phyloP scores from a whole-genome alignment of 2,797 vertebrate species.

The Limosa lapponica region DNA sequence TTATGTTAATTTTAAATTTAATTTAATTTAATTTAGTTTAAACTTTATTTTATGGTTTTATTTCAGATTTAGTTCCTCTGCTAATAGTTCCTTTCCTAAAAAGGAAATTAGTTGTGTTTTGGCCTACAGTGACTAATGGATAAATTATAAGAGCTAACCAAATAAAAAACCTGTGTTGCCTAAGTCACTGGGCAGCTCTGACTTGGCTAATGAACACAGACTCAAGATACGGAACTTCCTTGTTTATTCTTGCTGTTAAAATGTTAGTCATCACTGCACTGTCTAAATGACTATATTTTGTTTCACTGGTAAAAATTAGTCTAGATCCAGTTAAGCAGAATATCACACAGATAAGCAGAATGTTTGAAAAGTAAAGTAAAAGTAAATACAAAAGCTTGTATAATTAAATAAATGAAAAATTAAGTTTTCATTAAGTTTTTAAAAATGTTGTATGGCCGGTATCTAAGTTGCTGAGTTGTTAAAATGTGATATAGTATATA shows the following conservation, averaged over 20 bases:
- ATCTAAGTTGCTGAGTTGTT: not conserved
- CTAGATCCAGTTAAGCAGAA: conserved; percentile 37
- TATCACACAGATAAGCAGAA: conserved; percentile 24
- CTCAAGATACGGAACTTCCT: not conserved
- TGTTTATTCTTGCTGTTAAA: conserved; percentile 5
- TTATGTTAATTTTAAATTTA: not conserved
- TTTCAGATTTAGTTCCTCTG: not conserved
- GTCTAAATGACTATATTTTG: not conserved
- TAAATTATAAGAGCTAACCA: no score
- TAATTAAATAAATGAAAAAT: conserved; percentile 42
- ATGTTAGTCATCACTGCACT: not conserved
- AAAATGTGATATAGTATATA: not conserved
- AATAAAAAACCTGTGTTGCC: no score
- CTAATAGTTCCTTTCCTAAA: not conserved
- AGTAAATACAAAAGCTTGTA: conserved; percentile 39
- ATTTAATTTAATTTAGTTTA: not conserved
- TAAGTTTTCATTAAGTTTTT: conserved; percentile 1
- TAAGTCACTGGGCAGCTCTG: no score
- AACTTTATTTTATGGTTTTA: not conserved
- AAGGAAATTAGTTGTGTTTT: no score
- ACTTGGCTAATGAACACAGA: no score
- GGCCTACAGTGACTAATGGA: no score
- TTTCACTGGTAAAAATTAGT: conserved; percentile 30
- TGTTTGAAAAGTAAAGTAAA: conserved; percentile 17
- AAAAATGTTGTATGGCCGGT: conserved; percentile 16